Evolutionary conservation across 2,113 vertebrate genomes (phyloP), one percentile per base, ranked within the genome.

Genomic region (Recurvirostra avosetta): DNA sequence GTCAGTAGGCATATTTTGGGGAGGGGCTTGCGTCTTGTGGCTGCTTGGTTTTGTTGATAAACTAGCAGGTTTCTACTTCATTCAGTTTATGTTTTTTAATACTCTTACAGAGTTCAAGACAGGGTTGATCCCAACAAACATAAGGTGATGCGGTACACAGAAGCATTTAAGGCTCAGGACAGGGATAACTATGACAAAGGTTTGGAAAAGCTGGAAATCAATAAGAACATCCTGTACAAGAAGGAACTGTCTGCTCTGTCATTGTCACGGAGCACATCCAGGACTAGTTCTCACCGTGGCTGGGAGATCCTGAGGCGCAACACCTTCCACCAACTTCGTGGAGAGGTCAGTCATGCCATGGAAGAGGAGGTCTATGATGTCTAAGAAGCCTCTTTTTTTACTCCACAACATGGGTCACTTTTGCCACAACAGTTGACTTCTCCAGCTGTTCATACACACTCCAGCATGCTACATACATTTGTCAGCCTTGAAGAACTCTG

Each of bases 61-160:
- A 21, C 32, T 49, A 13, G 4, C 6, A 23, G 0, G 6, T 67
- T 88, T 86, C 52, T 61, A 11, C 30, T 91, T 81, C 1, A 18
- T 77, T 89, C 17, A 15, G 19, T 58, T 90, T 43, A 30, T 61
- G 13, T 22, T 68, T 94, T 67, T 41, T 76, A 83, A 92, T 32
- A n/a, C 15, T 76, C 52, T 85, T 45, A 90, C 95, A 99, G 99
- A 92, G 98, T 99, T 29, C 99, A 99, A 95, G 98, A 99, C 91
- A 98, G 98, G 59, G 97, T 98, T 8, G 98, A 99, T 67, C 96
- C 98, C 19, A 97, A 98, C 93, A 94, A 98, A 19, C 98, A 98
- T 50, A 98, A 99, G 97, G 98, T 99, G 77, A 97, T 98, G 22
- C 97, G 98, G 12, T 99, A 98, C 45, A 92, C 98, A 30, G 98